phyloP scores from a whole-genome alignment of 2,888 invertebrate genomes.

The Conistra vaccinii region DNA sequence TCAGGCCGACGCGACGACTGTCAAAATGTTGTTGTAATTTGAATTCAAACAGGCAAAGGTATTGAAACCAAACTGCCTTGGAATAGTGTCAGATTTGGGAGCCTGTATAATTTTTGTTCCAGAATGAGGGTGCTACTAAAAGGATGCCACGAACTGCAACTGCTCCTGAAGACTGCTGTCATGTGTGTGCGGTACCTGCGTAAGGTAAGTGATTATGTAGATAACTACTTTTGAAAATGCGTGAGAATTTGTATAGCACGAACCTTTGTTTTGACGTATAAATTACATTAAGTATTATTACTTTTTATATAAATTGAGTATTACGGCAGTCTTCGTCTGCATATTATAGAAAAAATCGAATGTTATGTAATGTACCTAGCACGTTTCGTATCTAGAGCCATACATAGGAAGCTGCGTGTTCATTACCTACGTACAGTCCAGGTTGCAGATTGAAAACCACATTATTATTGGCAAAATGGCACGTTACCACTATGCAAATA shows the following conservation, averaged over 20 bases:
- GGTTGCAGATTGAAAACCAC: background rate
- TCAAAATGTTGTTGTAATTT: background rate
- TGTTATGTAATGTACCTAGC: too few relatives aligned
- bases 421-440: too few relatives aligned
- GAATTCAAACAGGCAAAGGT: constrained; percentile 1
- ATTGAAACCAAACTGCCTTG: background rate
- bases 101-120: background rate
- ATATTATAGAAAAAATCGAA: too few relatives aligned
- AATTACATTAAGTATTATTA: too few relatives aligned
- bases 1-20: background rate
- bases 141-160: background rate
- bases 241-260: too few relatives aligned
- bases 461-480: background rate
- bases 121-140: background rate
- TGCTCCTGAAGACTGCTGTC: background rate
- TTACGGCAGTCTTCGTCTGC: too few relatives aligned
- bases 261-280: too few relatives aligned
- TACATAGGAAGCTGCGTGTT: too few relatives aligned
- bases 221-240: too few relatives aligned
- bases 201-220: background rate
- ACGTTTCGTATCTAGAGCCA: too few relatives aligned
- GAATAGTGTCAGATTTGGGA: background rate
- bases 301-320: too few relatives aligned
- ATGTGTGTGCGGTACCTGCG: background rate
- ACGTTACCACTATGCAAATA: too few relatives aligned